Base-by-base conservation (phyloP, 2,113 vertebrate genomes). In the Acanthisitta chloris region DNA sequence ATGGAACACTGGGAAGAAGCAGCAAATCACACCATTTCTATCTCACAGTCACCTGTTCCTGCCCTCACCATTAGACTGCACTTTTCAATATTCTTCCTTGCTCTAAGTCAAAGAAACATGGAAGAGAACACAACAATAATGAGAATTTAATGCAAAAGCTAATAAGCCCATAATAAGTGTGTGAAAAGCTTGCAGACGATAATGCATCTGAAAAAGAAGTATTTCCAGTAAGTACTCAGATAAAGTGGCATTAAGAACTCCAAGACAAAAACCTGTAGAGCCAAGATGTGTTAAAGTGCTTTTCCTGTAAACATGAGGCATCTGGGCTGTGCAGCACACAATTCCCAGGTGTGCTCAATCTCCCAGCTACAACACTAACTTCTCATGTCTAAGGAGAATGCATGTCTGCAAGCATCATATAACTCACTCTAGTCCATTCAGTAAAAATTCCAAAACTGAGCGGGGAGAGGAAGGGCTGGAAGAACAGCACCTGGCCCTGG, bases 241-340 rank as follows among this genome's bases (percentile, higher is more conserved):
- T 55, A 88, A 72, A 90, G 72, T 0, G 2, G n/a, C 34, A 46
- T 51, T 62, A 84, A 84, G 65, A 94, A 79, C 36, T 25, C 69
- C 33, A 59, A 43, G 36, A 76, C 21, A 74, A 94, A 91, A 94
- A 43, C 13, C 77, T 33, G 46, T 18, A 45, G 58, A 86, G 64
- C 7, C 76, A 42, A 78, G 83, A 52, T 1, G 8, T 21, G 48
- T 18, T 58, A 2, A 67, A 89, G 62, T 66, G 94, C 62, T 92
- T 84, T 95, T 64, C 78, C 15, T 0, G 2, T 16, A 46, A 90
- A 23, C 0, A 0, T 2, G 2, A 0, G 0, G 59, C 43, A 36
- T 24, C 58, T 24, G 2, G 0, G 45, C 54, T 7, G 59, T 38
- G 58, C 71, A 46, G 58, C 26, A 9, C 2, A 20, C 6, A 1